Percentiles rank a stretch among this genome's conserved stretches.
These are phyloP conservation scores for Sesamia inferens DNA, from an alignment of 2,888 invertebrate species.

Conservation along the genomic window DNA sequence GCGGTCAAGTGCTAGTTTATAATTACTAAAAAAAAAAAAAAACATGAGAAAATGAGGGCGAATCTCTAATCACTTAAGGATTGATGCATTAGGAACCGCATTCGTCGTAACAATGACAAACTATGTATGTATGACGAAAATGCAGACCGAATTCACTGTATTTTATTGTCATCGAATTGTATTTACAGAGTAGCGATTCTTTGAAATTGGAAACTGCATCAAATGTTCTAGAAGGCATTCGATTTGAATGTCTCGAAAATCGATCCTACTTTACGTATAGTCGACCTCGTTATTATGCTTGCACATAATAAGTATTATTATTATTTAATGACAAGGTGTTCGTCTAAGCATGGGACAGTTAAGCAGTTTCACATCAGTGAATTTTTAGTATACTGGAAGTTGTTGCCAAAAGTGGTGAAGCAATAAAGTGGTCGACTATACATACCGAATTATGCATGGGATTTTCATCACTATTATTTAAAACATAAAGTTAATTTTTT, in stretches of 20 bases:
- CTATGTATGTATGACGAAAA: neutral
- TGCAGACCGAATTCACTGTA: constrained; percentile 17
- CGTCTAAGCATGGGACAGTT: neutral
- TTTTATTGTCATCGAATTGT: constrained; percentile 18
- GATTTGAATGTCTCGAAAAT: constrained; percentile 2
- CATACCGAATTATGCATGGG: neutral
- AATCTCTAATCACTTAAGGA: neutral
- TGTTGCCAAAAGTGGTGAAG: neutral
- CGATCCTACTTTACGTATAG: neutral
- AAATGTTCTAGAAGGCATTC: neutral
- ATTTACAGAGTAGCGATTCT: constrained; percentile 3
- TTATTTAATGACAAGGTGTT: neutral
- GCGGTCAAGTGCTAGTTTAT: too few relatives aligned
- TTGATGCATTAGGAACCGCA: constrained; percentile 7
- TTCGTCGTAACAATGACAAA: constrained; percentile 1
- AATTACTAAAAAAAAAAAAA: too few relatives aligned
- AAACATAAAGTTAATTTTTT: neutral
- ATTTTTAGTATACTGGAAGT: neutral
- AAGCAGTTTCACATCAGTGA: neutral
- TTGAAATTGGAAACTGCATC: neutral
- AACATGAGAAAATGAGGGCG: too few relatives aligned
- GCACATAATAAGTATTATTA: too few relatives aligned
- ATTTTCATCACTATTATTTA: neutral
- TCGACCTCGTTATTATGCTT: neutral
- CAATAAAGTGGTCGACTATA: neutral